Evolutionary conservation across 2,113 vertebrate species (phyloP).

Genomic region (Mola mola): DNA sequence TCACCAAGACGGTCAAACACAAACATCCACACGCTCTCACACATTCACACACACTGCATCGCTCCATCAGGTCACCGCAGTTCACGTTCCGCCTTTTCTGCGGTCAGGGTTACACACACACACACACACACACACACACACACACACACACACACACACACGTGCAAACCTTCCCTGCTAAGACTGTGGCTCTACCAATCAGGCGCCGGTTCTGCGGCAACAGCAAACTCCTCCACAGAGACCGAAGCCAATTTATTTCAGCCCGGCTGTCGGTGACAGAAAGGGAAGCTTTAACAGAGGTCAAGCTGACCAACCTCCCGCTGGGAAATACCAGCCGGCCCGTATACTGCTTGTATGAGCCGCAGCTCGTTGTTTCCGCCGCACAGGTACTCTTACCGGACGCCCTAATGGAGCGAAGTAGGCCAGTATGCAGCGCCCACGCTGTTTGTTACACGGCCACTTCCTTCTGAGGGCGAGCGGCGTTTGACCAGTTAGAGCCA

Average conservation of each 20-base stretch:
- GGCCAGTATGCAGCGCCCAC: constrained; percentile 20
- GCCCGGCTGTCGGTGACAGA: constrained; percentile 73
- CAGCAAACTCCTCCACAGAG: constrained; percentile 65
- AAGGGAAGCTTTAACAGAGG: constrained; percentile 76
- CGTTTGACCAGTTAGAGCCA: background rate
- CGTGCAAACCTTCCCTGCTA: constrained; percentile 22
- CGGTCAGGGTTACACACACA: constrained; percentile 50
- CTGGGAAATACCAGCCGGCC: constrained; percentile 69
- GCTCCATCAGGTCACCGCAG: constrained; percentile 46
- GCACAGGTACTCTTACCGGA: constrained; percentile 56
- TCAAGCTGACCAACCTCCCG: constrained; percentile 69
- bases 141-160: constrained; percentile 8
- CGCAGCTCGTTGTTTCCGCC: constrained; percentile 25
- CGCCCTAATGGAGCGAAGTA: constrained; percentile 42
- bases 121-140: constrained; percentile 22
- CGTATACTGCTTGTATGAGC: constrained; percentile 64
- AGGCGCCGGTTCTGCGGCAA: constrained; percentile 63
- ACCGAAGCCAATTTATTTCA: constrained; percentile 79
- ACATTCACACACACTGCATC: constrained; percentile 12
- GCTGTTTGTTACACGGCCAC: no score
- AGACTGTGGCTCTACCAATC: constrained; percentile 56
- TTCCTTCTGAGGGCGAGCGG: no score
- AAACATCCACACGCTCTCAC: constrained; percentile 2
- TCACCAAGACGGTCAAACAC: constrained; percentile 19
- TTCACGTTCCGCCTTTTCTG: constrained; percentile 43